A percentile compares a stretch with the other conserved stretches of the same genome.
phyloP scores from a whole-genome alignment of 1,140 invertebrate genomes.

The Luehdorfia chinensis region DNA sequence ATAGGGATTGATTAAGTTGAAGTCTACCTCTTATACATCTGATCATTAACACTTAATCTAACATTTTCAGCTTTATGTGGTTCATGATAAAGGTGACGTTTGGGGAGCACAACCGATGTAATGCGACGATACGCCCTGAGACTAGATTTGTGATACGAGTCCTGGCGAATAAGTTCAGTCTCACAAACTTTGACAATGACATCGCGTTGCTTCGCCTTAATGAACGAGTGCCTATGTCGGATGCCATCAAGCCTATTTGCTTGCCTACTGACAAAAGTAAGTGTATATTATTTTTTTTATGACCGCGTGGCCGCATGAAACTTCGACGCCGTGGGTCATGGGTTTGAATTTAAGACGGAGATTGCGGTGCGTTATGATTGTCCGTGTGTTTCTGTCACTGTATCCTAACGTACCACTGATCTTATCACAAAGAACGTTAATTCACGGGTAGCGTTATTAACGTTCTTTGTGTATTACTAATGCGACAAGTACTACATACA shows the following conservation, averaged over 20 bases:
- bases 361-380: too few relatives aligned
- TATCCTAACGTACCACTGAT: neutral
- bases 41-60: too few relatives aligned
- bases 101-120: constrained; percentile 89
- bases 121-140: constrained; percentile 82
- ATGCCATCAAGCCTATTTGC: constrained; percentile 87
- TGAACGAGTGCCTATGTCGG: constrained; percentile 84
- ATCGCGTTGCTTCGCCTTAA: constrained; percentile 89
- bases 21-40: too few relatives aligned
- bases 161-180: constrained; percentile 87
- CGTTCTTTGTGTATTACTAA: too few relatives aligned
- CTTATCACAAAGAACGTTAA: too few relatives aligned
- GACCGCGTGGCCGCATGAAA: too few relatives aligned
- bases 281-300: too few relatives aligned
- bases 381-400: constrained; percentile 10
- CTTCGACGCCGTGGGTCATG: too few relatives aligned
- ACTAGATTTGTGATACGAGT: constrained; percentile 86
- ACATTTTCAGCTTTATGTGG: constrained; percentile 90
- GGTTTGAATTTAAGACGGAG: too few relatives aligned
- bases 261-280: constrained; percentile 82
- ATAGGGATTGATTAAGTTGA: too few relatives aligned
- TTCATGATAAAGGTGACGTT: constrained; percentile 93
- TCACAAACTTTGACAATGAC: constrained; percentile 90
- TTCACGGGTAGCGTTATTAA: too few relatives aligned
- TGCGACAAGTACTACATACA: too few relatives aligned